Percentiles rank a stretch among this genome's conserved stretches.
Evolutionary conservation across 2,113 vertebrate species (phyloP).

Genomic region (Conger conger): DNA sequence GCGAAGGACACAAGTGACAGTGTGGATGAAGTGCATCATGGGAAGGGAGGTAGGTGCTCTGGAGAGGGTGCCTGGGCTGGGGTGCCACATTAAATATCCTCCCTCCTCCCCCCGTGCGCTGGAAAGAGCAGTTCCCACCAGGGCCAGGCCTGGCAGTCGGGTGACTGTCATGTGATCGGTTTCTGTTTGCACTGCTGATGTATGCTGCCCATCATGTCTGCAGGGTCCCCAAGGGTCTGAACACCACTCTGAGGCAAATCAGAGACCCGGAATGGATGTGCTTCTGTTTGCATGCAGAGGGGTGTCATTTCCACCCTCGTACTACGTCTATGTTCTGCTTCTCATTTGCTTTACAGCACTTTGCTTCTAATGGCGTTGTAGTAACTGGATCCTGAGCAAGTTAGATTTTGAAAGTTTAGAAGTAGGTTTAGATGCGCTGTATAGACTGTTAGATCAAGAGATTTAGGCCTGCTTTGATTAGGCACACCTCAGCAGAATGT

Average conservation of each 20-base stretch:
- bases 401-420: too few relatives aligned
- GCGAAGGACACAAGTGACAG: slow-evolving; percentile 37
- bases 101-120: neutral
- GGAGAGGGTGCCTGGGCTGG: neutral
- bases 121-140: neutral
- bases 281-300: neutral
- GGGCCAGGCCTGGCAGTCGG: too few relatives aligned
- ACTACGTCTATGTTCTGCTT: neutral
- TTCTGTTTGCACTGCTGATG: neutral
- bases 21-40: slow-evolving; percentile 50
- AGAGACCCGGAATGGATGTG: neutral
- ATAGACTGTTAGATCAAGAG: neutral
- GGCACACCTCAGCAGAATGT: neutral
- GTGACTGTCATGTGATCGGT: neutral
- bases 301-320: neutral
- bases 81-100: neutral
- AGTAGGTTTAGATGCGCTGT: neutral
- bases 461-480: neutral
- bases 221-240: too few relatives aligned
- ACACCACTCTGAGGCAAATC: neutral
- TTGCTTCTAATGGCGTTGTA: neutral
- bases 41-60: slow-evolving; percentile 49
- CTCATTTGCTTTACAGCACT: neutral
- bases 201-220: neutral
- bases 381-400: too few relatives aligned